Evolutionary conservation across 23 tunicate species (phyloP), one percentile per base, ranked within the genome.

Genomic region (Corella eumyota): DNA sequence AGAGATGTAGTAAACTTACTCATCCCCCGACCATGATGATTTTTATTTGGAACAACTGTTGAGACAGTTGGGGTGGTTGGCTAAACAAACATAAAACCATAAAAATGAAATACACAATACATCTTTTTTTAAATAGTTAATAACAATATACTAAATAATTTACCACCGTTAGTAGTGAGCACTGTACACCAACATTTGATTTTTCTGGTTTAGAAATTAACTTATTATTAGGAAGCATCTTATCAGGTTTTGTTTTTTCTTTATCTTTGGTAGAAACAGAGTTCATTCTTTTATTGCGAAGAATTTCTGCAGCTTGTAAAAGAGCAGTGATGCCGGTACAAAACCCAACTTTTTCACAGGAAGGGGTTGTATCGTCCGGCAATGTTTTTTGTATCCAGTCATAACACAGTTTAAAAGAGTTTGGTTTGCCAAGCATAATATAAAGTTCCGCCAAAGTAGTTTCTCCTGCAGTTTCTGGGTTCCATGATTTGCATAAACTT

Each of bases 351-450:
- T 61, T 36, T 3, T 21, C 6, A 3, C 3, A 48, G 24, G 54
- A 13, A 54, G 60, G 23, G 27, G 27, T 33, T 2, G 2, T 19
- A 23, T 15, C 29, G 20, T 32, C 20, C 24, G 11, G 21, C 27
- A 17, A 35, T 19, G 55, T 27, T 7, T 15, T 20, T 15, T 69
- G 9, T 36, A 64, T 70, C 74, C 74, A 81, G 20, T 72, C 54
- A 49, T 81, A 81, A 36, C 79, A 81, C 9, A 81, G 58, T 45
- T 66, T 72, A 38, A 81, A 81, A 23, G 32, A 30, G 2, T 68
- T 48, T 19, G 90, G 90, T 52, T 72, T 81, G 34, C 90, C 90
- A 1, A 81, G 74, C 90, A 81, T 81, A 46, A 81, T 25, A 38
- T 64, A 81, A 2, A 81, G 25, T 50, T 81, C 90, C 28, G 90